Evolutionary conservation across 2,797 vertebrate species (phyloP).

Genomic region (Anguilla megastoma): DNA sequence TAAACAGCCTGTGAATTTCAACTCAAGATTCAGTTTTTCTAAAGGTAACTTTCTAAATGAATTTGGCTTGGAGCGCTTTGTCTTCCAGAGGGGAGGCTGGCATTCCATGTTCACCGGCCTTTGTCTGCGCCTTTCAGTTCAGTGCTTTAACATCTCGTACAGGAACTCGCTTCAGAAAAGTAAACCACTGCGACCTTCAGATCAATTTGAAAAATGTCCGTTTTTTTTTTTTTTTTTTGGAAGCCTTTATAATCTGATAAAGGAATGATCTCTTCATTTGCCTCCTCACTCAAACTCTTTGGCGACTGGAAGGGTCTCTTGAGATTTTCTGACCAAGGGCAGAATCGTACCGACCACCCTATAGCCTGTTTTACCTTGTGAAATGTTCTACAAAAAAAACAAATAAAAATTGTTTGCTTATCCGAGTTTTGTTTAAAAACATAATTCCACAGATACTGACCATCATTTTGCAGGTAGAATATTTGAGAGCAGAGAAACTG

Average conservation of each 20-base stretch:
- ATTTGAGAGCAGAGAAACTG: not conserved
- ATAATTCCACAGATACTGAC: not conserved
- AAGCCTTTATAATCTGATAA: not conserved
- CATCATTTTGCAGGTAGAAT: not conserved
- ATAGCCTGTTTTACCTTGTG: not conserved
- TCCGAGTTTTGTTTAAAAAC: not conserved
- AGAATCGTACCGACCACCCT: not conserved
- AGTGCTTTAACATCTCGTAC: not conserved
- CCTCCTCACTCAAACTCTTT: not conserved
- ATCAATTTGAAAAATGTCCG: not conserved
- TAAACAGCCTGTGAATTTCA: not conserved
- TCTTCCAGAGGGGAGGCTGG: not conserved
- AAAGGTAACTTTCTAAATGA: not conserved
- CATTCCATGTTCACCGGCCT: not conserved
- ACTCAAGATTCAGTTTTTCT: not conserved
- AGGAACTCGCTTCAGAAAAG: not conserved
- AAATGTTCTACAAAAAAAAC: not conserved
- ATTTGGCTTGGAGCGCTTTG: conserved; percentile 9
- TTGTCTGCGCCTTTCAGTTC: conserved; percentile 6
- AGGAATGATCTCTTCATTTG: not conserved
- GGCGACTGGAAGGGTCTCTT: not conserved
- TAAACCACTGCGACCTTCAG: not conserved
- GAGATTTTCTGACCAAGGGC: not conserved
- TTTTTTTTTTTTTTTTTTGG: not conserved
- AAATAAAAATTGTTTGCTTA: not conserved